Base-by-base conservation (phyloP, 2,888 invertebrate genomes). In the Tipula confusa region DNA sequence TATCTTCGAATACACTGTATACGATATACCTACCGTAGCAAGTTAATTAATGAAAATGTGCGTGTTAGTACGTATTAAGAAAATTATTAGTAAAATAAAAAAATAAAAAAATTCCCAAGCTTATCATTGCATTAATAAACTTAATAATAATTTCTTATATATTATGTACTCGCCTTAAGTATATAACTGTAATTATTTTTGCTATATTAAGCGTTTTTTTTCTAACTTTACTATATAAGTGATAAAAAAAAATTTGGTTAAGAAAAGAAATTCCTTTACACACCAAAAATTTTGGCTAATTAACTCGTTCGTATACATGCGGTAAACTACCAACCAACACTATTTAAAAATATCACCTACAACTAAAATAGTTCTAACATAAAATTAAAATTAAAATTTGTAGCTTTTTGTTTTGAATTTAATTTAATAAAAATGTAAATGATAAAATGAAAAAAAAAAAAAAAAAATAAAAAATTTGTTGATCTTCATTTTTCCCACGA, bases 401-500 rank as follows among this genome's bases (percentile, higher is more conserved):
- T 18, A 15, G 15, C 64, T 43, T 43, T 43, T 64, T 64, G n/a
- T n/a, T 64, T 64, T 64, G 9, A 13, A 24, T 64, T 64, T 64
- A 64, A 64, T 64, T 64, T 64, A 64, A 24, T 64, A 64, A 64
- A 64, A 64, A 64, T 64, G 64, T 64, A 64, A 64, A 64, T 64
- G 18, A 64, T 64, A 64, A 24, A 64, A 64, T 64, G 24, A 24
- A 64, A 64, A 33, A n/a, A n/a, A n/a, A n/a, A n/a, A n/a, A n/a
- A n/a, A n/a, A n/a, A n/a, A n/a, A n/a, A n/a, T n/a, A n/a, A n/a
- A n/a, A 64, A 64, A 43, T 64, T 43, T 11, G 64, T 64, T 64
- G 64, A 64, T 64, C 64, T 64, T 64, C 18, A 64, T 80, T 80
- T 80, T 80, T 80, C 80, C 80, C 80, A 80, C 31, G 80, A 31